Percentiles rank a stretch among this genome's conserved stretches.
Conservation (phyloP, 1,140 invertebrate genomes). For the Lucilia sericata region DNA sequence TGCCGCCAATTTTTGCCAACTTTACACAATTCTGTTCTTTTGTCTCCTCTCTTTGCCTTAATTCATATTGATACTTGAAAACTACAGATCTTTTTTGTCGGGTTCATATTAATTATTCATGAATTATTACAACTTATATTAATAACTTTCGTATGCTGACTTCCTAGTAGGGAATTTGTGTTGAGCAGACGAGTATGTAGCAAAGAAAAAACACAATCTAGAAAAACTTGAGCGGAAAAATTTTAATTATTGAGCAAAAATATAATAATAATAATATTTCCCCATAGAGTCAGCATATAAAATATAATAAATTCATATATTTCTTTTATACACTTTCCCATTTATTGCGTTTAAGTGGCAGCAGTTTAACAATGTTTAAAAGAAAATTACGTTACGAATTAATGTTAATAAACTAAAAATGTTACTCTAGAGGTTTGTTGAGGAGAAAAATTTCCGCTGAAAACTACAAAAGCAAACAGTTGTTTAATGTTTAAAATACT, state of each 20-base stretch:
- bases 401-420: conserved; percentile 3
- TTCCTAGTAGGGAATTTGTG: too few relatives aligned
- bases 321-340: not conserved
- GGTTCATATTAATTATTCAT: not conserved
- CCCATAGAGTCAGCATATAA: not conserved
- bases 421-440: not conserved
- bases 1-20: too few relatives aligned
- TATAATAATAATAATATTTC: not conserved
- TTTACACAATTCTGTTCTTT: too few relatives aligned
- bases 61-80: too few relatives aligned
- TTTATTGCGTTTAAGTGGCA: not conserved
- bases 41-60: too few relatives aligned
- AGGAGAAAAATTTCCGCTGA: not conserved
- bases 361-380: not conserved
- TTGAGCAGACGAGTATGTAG: too few relatives aligned
- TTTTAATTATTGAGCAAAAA: not conserved
- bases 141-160: not conserved
- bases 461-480: not conserved
- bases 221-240: not conserved
- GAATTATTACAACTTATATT: not conserved
- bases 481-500: not conserved
- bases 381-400: not conserved
- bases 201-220: too few relatives aligned
- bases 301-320: too few relatives aligned
- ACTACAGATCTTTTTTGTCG: too few relatives aligned